Evolutionary conservation across 2,113 vertebrate species (phyloP), one percentile per base, ranked within the genome.

Genomic region (Illadopsis cleaveri): DNA sequence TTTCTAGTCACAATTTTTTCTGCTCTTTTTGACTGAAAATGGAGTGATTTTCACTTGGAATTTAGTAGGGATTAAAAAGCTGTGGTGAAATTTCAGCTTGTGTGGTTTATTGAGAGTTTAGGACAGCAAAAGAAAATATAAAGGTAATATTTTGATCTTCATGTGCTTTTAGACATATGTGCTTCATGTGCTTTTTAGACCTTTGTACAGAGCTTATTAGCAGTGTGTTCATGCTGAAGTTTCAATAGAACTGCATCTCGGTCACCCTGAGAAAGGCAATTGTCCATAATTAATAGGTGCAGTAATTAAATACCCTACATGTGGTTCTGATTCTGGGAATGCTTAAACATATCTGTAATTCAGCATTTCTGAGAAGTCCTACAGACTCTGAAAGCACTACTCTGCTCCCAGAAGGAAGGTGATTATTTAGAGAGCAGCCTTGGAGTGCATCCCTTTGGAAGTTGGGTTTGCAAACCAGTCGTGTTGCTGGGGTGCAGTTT

Each of bases 1-100:
- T 71, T 95, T 54, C 54, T 76, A 47, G 23, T 65, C 15, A 72
- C 13, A 47, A 33, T n/a, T 78, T 92, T 93, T 95, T 77, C 50
- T 85, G 27, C 27, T 93, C 18, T 58, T 65, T 91, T 84, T 90
- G 62, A 33, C 31, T 40, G 54, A 88, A 66, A 62, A 58, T 44
- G 25, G 28, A 14, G 40, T 60, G 11, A 12, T 30, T 83, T 87
- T 57, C 58, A 62, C 15, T 51, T 81, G 30, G 25, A 84, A 65
- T 81, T 81, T 27, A n/a, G 19, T 22, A 66, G 50, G 27, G 8
- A 65, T 81, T 42, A 54, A 35, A 57, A 83, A 83, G 2, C 0
- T 9, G 1, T 25, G 15, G 11, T 73, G 51, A 86, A 81, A 47
- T 71, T 89, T 89, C 44, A 47, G 13, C 83, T 69, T 75, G 13